These are phyloP conservation scores for Pantala flavescens DNA, from an alignment of 1,140 invertebrate genomes.

Conservation along the genomic window DNA sequence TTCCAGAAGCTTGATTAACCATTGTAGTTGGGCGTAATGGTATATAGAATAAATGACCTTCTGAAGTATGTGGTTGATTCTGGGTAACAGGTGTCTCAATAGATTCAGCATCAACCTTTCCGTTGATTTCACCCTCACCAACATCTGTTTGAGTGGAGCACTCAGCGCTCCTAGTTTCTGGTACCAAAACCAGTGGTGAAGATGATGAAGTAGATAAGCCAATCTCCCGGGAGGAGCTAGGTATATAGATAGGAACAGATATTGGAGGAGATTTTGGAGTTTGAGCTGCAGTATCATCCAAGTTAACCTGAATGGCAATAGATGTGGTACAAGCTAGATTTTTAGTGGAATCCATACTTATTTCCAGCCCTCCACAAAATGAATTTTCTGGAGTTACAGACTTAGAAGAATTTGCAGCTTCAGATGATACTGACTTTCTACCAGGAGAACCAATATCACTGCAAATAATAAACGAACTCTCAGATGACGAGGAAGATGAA, in stretches of 20 bases:
- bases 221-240: conserved; percentile 10
- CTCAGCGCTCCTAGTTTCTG: conserved; percentile 28
- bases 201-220: neutral
- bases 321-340: conserved; percentile 34
- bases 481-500: conserved; percentile 17
- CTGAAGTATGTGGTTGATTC: conserved; percentile 19
- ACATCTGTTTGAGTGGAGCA: conserved; percentile 43
- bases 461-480: conserved; percentile 15
- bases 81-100: neutral
- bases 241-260: neutral
- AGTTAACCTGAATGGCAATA: conserved; percentile 48
- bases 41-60: conserved; percentile 57
- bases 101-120: conserved; percentile 35
- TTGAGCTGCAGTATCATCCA: conserved; percentile 25
- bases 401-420: neutral
- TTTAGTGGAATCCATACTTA: conserved; percentile 16
- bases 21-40: conserved; percentile 41
- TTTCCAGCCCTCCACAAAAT: conserved; percentile 13
- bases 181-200: neutral
- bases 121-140: conserved; percentile 28
- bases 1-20: conserved; percentile 30
- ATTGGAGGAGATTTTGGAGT: neutral
- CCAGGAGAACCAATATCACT: conserved; percentile 10
- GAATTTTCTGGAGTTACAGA: conserved; percentile 14
- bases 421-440: neutral